These are phyloP conservation scores for Oncorhynchus tshawytscha DNA, from an alignment of 2,113 vertebrate species.

Conservation along the genomic window DNA sequence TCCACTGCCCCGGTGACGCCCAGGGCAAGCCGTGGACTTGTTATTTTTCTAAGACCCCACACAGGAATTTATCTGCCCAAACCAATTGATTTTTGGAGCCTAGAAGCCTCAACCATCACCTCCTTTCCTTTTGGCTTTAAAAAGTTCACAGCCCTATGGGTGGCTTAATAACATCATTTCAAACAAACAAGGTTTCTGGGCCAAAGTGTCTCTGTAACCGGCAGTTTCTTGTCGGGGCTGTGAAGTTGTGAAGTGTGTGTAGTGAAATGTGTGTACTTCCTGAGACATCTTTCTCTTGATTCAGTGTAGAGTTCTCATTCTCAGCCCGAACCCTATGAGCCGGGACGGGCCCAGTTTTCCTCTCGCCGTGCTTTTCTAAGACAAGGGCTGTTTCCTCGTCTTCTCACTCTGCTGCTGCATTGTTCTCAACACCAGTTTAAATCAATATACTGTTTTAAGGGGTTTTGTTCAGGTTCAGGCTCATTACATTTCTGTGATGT, in stretches of 20 bases:
- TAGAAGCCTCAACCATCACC: slow-evolving; percentile 8
- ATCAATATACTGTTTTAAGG: too few species aligned
- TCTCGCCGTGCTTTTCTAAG: too few species aligned
- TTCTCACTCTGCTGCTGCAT: too few species aligned
- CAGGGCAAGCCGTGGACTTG: slow-evolving; percentile 3
- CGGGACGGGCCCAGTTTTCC: too few species aligned
- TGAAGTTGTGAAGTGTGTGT: background rate
- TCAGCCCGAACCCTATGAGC: too few species aligned
- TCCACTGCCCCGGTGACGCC: background rate
- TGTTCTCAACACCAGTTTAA: too few species aligned
- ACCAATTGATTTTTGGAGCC: slow-evolving; percentile 18
- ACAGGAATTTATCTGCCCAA: slow-evolving; percentile 15
- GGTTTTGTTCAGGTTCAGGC: too few species aligned
- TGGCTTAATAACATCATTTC: background rate
- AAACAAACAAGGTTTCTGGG: background rate
- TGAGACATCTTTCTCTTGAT: background rate
- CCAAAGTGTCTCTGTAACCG: background rate
- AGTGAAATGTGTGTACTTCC: background rate
- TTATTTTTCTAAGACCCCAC: slow-evolving; percentile 25
- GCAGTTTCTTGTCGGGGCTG: background rate
- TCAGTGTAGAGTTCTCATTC: too few species aligned
- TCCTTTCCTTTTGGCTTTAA: background rate
- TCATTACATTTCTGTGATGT: too few species aligned
- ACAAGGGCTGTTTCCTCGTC: too few species aligned
- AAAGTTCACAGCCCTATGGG: background rate